Base-by-base conservation (phyloP, 2,888 invertebrate genomes). In the Prostheceraeus crozeri region DNA sequence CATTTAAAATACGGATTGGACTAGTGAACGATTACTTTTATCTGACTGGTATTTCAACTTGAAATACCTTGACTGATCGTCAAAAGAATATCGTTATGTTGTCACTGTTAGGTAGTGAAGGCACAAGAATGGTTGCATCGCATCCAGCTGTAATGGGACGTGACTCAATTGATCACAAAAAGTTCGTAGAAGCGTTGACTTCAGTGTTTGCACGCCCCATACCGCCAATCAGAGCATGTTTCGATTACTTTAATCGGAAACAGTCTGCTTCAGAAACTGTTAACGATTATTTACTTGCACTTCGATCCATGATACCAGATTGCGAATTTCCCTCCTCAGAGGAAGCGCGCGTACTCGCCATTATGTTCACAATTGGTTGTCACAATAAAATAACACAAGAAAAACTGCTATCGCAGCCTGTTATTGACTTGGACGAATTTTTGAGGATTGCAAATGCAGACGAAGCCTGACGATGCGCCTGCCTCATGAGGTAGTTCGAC, bases 191-290 rank as follows among this genome's bases (percentile, higher is more conserved):
- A 21, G 28, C 23, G 23, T 28, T 48, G 23, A 23, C 23, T 11
- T 4, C 19, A 21, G 25, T 19, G 4, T 48, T 48, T 48, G 48
- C 23, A 21, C 48, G 23, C 28, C 23, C 48, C 8, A 14, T 14
- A 21, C 23, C 10, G 8, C 48, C 23, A 19, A 30, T 48, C 28
- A 11, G 48, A 25, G 48, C 19, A 4, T 25, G 28, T 4, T 48
- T 19, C 48, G 48, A 48, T 25, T 48, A 25, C 28, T 30, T 25
- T 4, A 19, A 21, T 14, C 8, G 48, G 4, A 48, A 48, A 48
- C 48, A 48, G 28, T 25, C 27, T 14, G 23, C 48, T 19, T 48
- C 48, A 19, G 48, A 48, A 21, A 48, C 23, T 11, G 48, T 48
- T 21, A 48, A 23, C 4, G 48, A 48, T n/a, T 48, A 19, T 4